Base-by-base conservation (phyloP, 2,113 vertebrate species). In the Hypocryptadius cinnamomeus region DNA sequence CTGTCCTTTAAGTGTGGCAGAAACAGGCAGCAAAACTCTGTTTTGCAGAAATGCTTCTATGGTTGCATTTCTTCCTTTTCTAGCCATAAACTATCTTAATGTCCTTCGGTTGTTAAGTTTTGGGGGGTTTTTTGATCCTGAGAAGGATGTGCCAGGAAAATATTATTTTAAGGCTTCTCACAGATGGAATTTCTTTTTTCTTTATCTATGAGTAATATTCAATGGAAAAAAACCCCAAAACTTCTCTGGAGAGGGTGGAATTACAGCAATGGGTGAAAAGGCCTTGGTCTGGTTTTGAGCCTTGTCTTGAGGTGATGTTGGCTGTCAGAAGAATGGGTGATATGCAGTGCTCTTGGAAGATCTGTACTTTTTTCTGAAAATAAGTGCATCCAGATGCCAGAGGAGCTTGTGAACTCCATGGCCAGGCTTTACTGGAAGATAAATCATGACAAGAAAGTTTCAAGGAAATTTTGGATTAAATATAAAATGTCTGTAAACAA, bases 331-430 rank as follows among this genome's bases (percentile, higher is more conserved):
- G 15, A 83, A 27, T 1, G 2, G 24, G 37, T 8, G 22, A 63
- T 70, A 89, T 5, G 11, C 31, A 79, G 17, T 2, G 6, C 14
- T 72, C 18, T 64, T 2, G 1, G 16, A 70, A 23, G 19, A 31
- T 21, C 47, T 63, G 35, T 78, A 40, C 5, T 19, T 81, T 80
- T 84, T 84, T 47, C 54, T 57, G 83, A 73, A 64, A 65, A 13
- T 2, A 1, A 69, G 27, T 53, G 28, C 2, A 2, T 23, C 68
- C 15, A 10, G 42, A 33, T 15, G 14, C 11, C 1, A 1, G 18
- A 90, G 16, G 25, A 92, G 21, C 33, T 80, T 70, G n/a, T 84
- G 50, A 89, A 73, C 23, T 73, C 27, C 16, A 45, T 1, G 2
- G 18, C 20, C 45, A 54, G 33, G n/a, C 33, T 68, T 89, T 74